Base-by-base conservation (phyloP, 1,140 invertebrate species). In the Gyrodactylus bullatarudis region DNA sequence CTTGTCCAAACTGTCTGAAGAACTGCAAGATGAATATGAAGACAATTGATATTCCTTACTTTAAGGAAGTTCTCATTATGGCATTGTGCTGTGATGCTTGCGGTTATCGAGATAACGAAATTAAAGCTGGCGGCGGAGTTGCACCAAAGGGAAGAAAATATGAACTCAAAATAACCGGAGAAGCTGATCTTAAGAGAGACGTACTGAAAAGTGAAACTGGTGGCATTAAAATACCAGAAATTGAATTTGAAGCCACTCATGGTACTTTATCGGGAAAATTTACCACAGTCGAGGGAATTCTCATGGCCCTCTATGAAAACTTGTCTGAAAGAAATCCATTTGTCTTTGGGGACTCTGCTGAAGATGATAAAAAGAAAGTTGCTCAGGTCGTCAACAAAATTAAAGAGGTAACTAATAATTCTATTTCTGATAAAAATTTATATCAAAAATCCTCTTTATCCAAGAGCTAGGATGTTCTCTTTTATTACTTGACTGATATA, bases 1-100 rank as follows among this genome's bases (percentile, higher is more conserved):
- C 34, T 16, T 98, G 94, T 79, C 87, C 88, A 0, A 84, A 86
- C 74, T 98, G 94, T 79, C 85, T 86, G 74, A 83, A 84, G 8
- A 85, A 86, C 0, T 89, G 88, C 76, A 82, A 86, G 72, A 95
- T 91, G 0, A 93, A 95, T 78, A 97, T 98, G 93, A 98, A 97
- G 82, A 77, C 93, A 69, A 92, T 90, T 19, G 87, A 86, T 87
- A 94, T 97, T 78, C 92, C 92, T 1, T 86, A 91, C 80, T 97
- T 97, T 79, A 95, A 97, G 81, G 89, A 96, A 81, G 89, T 85
- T 0, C 85, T 98, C 0, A 91, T 98, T 69, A 98, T 98, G 93
- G 90, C 91, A 0, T 93, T 89, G 0, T 84, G 81, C 0, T 99
- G 94, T 80, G 91, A 94, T 21, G 76, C 77, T 0, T 99, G 94